A percentile compares a stretch with the other conserved stretches of the same genome.
phyloP scores from a whole-genome alignment of 2,888 invertebrate genomes.

The Flabesymbios commensalis region DNA sequence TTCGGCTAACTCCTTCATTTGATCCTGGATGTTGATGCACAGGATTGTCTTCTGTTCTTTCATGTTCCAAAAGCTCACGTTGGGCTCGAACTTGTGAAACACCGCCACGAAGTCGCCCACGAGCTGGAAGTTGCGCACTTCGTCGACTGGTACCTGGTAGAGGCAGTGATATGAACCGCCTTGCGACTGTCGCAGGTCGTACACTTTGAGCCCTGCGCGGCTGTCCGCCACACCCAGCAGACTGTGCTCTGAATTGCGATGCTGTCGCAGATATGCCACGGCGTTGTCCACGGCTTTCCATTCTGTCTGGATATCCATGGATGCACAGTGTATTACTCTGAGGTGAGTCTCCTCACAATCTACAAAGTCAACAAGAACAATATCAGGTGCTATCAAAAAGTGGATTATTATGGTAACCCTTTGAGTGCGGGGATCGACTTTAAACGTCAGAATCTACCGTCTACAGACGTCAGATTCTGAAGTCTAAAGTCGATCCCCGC shows the following conservation, averaged over 20 bases:
- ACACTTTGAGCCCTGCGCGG: conserved; percentile 27
- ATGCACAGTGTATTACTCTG: conserved; percentile 16
- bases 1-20: conserved; percentile 30
- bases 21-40: conserved; percentile 37
- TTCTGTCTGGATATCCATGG: conserved; percentile 6
- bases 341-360: conserved; percentile 22
- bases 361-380: no score
- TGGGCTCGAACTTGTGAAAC: conserved; percentile 36
- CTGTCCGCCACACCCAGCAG: conserved; percentile 32
- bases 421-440: no score
- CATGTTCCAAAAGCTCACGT: conserved; percentile 38
- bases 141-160: conserved; percentile 31
- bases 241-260: conserved; percentile 14
- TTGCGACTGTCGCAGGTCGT: conserved; percentile 17
- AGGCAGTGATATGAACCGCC: not conserved
- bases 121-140: conserved; percentile 31
- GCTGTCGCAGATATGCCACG: conserved; percentile 18
- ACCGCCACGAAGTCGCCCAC: conserved; percentile 33
- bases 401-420: no score
- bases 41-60: conserved; percentile 33
- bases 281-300: conserved; percentile 26
- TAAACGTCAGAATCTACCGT: no score
- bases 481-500: no score
- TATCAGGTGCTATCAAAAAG: no score
- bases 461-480: no score